Conservation (phyloP, 1,140 invertebrate genomes). For the Centruroides vittatus region DNA sequence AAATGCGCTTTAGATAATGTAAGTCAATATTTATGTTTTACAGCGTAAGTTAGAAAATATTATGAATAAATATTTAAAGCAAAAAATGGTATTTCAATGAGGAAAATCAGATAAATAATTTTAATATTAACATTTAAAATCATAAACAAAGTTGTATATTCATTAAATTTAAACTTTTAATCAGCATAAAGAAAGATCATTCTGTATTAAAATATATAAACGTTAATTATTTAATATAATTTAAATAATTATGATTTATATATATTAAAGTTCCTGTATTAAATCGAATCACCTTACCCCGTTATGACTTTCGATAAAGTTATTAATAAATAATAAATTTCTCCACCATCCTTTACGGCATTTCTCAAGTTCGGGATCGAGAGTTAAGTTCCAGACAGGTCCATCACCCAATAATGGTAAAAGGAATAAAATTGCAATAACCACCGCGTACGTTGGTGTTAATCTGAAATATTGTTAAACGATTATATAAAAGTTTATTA, state of each 20-base stretch:
- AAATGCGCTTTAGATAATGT: no score
- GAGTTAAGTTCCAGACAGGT: conserved; percentile 15
- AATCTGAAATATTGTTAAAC: conserved; percentile 1
- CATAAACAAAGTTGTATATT: no score
- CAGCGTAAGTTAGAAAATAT: no score
- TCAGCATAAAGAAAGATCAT: background rate
- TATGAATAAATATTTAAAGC: no score
- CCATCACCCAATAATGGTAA: conserved; percentile 14
- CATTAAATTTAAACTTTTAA: background rate
- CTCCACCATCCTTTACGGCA: conserved; percentile 66
- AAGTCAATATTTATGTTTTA: no score
- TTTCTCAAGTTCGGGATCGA: conserved; percentile 22
- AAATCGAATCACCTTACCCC: background rate
- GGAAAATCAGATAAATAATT: no score
- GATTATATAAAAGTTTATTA: no score
- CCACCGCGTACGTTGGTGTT: conserved; percentile 12
- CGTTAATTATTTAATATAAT: background rate
- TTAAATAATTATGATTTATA: background rate
- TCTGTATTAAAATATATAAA: background rate
- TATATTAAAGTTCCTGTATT: background rate
- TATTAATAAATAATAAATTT: conserved; percentile 71
- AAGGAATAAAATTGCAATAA: conserved; percentile 4
- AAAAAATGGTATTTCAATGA: no score
- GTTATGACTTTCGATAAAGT: conserved; percentile 51
- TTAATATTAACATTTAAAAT: no score